Evolutionary conservation across 2,113 vertebrate species (phyloP).

Genomic region (Stomatorhinus ivindoensis): DNA sequence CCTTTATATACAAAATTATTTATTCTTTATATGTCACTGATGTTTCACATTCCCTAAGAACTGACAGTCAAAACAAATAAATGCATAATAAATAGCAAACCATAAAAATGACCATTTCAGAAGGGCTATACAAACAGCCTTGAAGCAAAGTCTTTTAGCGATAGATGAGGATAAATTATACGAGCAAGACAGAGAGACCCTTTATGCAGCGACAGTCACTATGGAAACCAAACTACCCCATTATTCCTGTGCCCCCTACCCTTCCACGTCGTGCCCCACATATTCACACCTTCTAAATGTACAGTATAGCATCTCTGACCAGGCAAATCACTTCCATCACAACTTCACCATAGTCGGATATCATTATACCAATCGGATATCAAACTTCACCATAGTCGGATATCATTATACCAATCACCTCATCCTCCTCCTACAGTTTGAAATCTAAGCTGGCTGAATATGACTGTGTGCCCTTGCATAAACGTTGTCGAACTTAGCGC

Average conservation of each 20-base stretch:
- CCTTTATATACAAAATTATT: not conserved
- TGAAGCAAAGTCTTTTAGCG: not conserved
- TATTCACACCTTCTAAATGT: not conserved
- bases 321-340: not conserved
- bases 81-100: not conserved
- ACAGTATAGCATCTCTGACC: not conserved
- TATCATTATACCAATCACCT: not conserved
- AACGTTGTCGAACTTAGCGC: not conserved
- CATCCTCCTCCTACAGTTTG: not conserved
- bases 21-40: not conserved
- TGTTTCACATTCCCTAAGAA: not conserved
- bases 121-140: slow-evolving; percentile 20
- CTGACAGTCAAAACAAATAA: not conserved
- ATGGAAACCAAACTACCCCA: not conserved
- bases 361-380: not conserved
- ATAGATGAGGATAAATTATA: not conserved
- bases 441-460: not conserved
- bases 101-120: slow-evolving; percentile 13
- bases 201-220: not conserved
- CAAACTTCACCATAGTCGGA: not conserved
- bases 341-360: not conserved
- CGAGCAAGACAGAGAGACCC: not conserved
- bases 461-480: not conserved
- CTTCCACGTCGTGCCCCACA: not conserved
- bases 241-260: not conserved